Evolutionary conservation across 30 jellyfish, hydroid and myxozoan genomes (phyloP).

Genomic region (Chironex yamaguchii): DNA sequence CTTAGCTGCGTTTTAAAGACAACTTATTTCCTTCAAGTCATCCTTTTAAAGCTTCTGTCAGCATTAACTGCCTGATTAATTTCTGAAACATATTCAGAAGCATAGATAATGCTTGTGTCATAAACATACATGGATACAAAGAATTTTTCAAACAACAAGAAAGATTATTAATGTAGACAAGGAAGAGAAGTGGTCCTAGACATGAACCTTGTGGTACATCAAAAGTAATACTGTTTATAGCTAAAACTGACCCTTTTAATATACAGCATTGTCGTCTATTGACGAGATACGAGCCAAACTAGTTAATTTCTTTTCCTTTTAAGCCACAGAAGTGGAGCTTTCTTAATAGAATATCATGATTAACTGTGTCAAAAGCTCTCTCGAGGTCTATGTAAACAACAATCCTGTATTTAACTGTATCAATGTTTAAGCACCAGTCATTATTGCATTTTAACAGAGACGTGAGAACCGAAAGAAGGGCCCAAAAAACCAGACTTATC

Average conservation of each 20-base stretch:
- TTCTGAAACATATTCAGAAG: too few relatives aligned
- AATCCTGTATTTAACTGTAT: slow-evolving; percentile 31
- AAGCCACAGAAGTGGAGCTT: slow-evolving; percentile 50
- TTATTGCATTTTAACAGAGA: slow-evolving; percentile 56
- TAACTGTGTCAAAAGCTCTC: slow-evolving; percentile 57
- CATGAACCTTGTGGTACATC: slow-evolving; percentile 54
- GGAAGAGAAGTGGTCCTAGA: slow-evolving; percentile 25
- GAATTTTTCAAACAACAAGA: slow-evolving; percentile 49
- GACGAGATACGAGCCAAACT: slow-evolving; percentile 37
- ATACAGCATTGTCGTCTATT: slow-evolving; percentile 24
- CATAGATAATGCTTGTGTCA: slow-evolving; percentile 32
- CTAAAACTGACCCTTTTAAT: slow-evolving; percentile 21
- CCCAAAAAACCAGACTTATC: slow-evolving; percentile 62
- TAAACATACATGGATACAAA: slow-evolving; percentile 50
- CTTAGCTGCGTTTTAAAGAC: too few relatives aligned
- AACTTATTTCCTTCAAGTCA: too few relatives aligned
- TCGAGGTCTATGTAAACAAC: slow-evolving; percentile 55
- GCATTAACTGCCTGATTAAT: too few relatives aligned
- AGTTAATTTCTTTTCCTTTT: slow-evolving; percentile 41
- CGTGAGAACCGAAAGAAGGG: slow-evolving; percentile 45
- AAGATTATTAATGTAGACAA: slow-evolving; percentile 29
- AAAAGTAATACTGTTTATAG: slow-evolving; percentile 13
- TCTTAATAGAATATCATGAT: slow-evolving; percentile 22
- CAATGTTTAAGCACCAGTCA: slow-evolving; percentile 61
- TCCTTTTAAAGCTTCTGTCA: too few relatives aligned